Evolutionary conservation across 2,113 vertebrate genomes (phyloP), one percentile per base, ranked within the genome.

Genomic region (Anolis carolinensis): DNA sequence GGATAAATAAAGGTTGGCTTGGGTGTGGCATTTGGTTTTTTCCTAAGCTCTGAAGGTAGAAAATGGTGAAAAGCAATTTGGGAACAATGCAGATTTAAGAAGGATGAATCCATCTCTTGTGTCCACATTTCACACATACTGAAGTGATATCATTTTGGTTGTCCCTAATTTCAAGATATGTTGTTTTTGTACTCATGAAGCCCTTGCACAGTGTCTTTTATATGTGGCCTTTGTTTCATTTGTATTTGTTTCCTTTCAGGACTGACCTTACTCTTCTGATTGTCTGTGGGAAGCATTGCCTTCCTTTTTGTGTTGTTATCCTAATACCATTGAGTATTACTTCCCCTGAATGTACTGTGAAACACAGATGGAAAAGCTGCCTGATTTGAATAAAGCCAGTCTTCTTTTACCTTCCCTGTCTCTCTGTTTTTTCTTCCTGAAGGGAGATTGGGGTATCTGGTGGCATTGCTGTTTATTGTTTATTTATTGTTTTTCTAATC

Each of bases 281-380:
- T 72, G 91, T 30, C 83, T 55, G 32, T 52, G 59, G 32, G 62
- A 36, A 9, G 48, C 32, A 9, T 52, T 76, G 27, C 89, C 83
- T 84, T 27, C 18, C 0, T 59, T 86, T 89, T 72, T 80, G 5
- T 75, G 32, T 91, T 75, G 32, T 91, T 89, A 84, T 82, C 73
- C 67, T 92, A 48, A 0, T 86, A 48, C 84, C 85, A 11, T 6
- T 74, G 90, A 90, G 90, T 90, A 85, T 93, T 93, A 86, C 36
- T 88, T 91, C 70, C 76, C 75, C 88, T 90, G 82, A 7, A 9
- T 85, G 79, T 27, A 87, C 59, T 88, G 0, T 65, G 72, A 74
- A 81, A 18, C 79, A 90, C 85, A 55, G 50, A 85, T 87, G 81
- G 82, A 67, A 79, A 86, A 55, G 76, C 84, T 75, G 86, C 50